Evolutionary conservation across 2,113 vertebrate genomes (phyloP).

Genomic region (Cochlearius cochlearius): DNA sequence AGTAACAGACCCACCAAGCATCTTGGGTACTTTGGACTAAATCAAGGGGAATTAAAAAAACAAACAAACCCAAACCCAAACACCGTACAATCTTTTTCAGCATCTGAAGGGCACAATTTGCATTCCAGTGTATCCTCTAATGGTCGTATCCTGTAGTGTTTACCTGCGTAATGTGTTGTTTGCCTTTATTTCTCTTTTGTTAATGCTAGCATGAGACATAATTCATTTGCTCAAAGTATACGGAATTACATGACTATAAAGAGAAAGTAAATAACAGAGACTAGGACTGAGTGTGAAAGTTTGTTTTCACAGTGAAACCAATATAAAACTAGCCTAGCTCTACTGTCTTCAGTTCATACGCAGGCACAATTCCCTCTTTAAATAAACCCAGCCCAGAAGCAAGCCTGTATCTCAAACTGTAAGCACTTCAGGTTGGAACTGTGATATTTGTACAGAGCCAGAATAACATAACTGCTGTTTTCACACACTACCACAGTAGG

Average conservation of each 20-base stretch:
- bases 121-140: not conserved
- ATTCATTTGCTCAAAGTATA: slow-evolving; percentile 45
- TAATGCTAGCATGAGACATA: slow-evolving; percentile 2
- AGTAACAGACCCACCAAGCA: not conserved
- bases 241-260: slow-evolving; percentile 23
- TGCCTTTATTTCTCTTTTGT: slow-evolving; percentile 27
- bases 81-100: not conserved
- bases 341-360: not conserved
- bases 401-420: not conserved
- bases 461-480: slow-evolving; percentile 8
- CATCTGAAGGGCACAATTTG: not conserved
- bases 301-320: not conserved
- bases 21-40: not conserved
- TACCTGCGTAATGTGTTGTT: not conserved
- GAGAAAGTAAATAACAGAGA: slow-evolving; percentile 18
- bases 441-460: slow-evolving; percentile 33
- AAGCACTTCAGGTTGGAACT: not conserved
- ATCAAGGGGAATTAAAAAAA: not conserved
- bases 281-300: not conserved
- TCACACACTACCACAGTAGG: not conserved
- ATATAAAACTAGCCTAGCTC: not conserved
- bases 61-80: not conserved
- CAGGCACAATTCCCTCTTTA: slow-evolving; percentile 16
- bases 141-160: not conserved
- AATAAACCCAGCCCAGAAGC: slow-evolving; percentile 8